Evolutionary conservation across 2,113 vertebrate genomes (phyloP).

Genomic region (Pantherophis guttatus): DNA sequence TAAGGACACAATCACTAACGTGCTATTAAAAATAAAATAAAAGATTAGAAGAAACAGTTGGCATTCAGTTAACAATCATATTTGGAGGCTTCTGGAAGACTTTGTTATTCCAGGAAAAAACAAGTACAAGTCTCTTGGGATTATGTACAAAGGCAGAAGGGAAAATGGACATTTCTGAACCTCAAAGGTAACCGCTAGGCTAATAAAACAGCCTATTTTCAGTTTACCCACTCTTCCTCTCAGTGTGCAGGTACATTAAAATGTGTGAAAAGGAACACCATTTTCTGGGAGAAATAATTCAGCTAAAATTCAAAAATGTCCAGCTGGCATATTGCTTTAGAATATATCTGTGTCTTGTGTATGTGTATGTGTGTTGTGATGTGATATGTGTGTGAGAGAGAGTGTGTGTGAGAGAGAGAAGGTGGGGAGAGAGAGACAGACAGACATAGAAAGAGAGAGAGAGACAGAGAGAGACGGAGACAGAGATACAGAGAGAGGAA

Average conservation of each 20-base stretch:
- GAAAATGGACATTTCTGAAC: conserved; percentile 74
- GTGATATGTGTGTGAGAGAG: not conserved
- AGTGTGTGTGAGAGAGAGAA: not conserved
- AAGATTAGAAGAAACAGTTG: conserved; percentile 78
- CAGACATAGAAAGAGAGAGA: not conserved
- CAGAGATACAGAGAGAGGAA: not conserved
- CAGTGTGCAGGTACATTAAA: conserved; percentile 84
- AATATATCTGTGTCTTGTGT: conserved; percentile 59
- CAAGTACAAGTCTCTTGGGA: conserved; percentile 79
- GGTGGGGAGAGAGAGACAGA: not conserved
- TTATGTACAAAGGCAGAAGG: conserved; percentile 79
- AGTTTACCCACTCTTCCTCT: conserved; percentile 80
- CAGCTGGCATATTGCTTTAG: conserved; percentile 71
- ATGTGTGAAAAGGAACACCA: conserved; percentile 81
- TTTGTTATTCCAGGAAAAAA: conserved; percentile 83
- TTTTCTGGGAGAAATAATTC: conserved; percentile 78
- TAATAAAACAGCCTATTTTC: conserved; percentile 83
- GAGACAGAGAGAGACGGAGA: not conserved
- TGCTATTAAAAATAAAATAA: conserved; percentile 36
- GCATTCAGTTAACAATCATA: conserved; percentile 80
- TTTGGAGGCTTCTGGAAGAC: conserved; percentile 79
- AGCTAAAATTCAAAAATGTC: conserved; percentile 74
- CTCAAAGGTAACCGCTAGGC: conserved; percentile 84
- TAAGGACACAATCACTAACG: conserved; percentile 64
- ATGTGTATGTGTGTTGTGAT: conserved; percentile 49